Evolutionary conservation across 2,888 invertebrate species (phyloP).

Genomic region (Vanessa cardui): DNA sequence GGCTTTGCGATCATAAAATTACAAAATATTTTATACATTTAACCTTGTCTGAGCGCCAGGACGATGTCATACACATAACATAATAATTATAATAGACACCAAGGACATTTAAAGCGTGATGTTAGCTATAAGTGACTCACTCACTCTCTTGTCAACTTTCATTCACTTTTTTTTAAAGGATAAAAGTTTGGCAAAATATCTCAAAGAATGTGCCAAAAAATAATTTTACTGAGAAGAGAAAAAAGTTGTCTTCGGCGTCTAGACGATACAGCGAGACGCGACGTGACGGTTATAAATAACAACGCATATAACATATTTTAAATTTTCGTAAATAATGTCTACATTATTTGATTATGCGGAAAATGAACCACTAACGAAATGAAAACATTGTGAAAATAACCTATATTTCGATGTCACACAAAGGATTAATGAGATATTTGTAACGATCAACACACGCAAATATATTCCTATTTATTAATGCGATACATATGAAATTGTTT

Average conservation of each 20-base stretch:
- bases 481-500: no score
- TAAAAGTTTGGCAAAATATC: constrained; percentile 77
- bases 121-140: constrained; percentile 58
- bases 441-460: no score
- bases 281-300: constrained; percentile 52
- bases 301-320: neutral
- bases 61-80: constrained; percentile 32
- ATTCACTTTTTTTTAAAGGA: constrained; percentile 75
- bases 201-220: constrained; percentile 74
- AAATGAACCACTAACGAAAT: neutral
- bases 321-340: neutral
- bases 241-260: constrained; percentile 68
- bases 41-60: constrained; percentile 41
- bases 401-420: no score
- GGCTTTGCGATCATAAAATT: constrained; percentile 41
- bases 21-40: constrained; percentile 34
- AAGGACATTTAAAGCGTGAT: constrained; percentile 52
- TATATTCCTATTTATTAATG: no score
- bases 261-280: constrained; percentile 71
- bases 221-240: constrained; percentile 75
- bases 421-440: no score
- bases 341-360: neutral
- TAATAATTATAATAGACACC: constrained; percentile 44
- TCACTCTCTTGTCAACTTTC: constrained; percentile 67
- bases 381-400: no score